Base-by-base conservation (phyloP, 2,113 vertebrate genomes). In the Anser brachyrhynchus region DNA sequence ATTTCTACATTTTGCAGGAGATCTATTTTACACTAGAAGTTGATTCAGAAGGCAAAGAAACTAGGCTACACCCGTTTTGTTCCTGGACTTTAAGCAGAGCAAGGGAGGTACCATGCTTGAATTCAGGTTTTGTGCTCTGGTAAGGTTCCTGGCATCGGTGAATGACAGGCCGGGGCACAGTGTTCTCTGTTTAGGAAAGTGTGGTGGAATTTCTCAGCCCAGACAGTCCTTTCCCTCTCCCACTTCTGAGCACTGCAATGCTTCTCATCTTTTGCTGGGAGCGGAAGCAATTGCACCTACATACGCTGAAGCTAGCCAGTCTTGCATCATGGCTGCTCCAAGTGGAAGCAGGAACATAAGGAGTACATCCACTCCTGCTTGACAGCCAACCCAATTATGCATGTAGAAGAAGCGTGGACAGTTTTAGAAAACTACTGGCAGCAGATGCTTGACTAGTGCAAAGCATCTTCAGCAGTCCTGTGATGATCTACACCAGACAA, bases 231-330 rank as follows among this genome's bases (percentile, higher is more conserved):
- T 31, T 94, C 51, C 37, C 15, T 65, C 35, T 39, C 28, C 51
- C n/a, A 33, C 10, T 23, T 0, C 0, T 39, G 22, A 88, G 23
- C 12, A 8, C 43, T 46, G 26, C 20, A 46, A 26, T 10, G 21
- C n/a, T 89, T 80, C 67, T 75, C 25, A 22, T 9, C 31, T 80
- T 2, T 0, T 35, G 29, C 15, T 1, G 7, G 58, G 37, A 62
- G 11, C 1, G 0, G 5, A 46, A 79, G 37, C 16, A 51, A n/a
- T 41, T 10, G 18, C 4, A 7, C 26, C 6, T 72, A 26, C 2
- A 0, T 33, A 8, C 0, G 2, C 49, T 59, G 92, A 54, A 89
- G 23, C 29, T 57, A 26, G 33, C 8, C 1, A 2, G 18, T 20
- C 20, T 44, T 3, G 1, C 35, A 31, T 20, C 3, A 1, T 54